Base-by-base conservation (phyloP, 1,140 invertebrate genomes). In the Samia ricini region DNA sequence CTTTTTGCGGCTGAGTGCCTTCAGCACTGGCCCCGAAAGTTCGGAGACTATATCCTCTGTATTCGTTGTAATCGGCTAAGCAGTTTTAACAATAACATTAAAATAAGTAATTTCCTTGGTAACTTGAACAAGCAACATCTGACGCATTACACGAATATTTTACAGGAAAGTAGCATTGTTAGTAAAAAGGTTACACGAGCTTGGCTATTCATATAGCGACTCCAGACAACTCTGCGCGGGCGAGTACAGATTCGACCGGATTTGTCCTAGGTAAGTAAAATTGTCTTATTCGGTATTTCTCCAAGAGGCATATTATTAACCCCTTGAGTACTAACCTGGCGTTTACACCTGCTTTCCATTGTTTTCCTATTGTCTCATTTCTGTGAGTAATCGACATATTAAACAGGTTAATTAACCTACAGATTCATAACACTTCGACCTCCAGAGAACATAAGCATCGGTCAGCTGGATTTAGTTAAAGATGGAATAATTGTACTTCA, bases 401-500 rank as follows among this genome's bases (percentile, higher is more conserved):
- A 22, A 52, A 52, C 20, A 5, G 3, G 22, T 52, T 19, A 51
- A 21, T 22, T 22, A 23, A 22, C 29, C 10, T 26, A 48, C 26
- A 90, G 88, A 68, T 94, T 95, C 60, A 91, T 95, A 10, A 93
- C 92, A 1, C 88, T 95, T 23, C 93, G 95, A 67, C 93, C 94
- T 26, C 92, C 91, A 4, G 83, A 90, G 4, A 88, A 93, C 57
- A 81, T 91, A 3, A 89, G 87, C 58, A 78, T 95, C 20, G 93
- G 93, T 0, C 88, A 91, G 65, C 91, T 93, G 55, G 70, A 89
- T 36, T 83, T 95, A 2, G 93, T 95, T 6, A 91, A 87, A 23
- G 91, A 93, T 23, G 88, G 93, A 54, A 76, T 91, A 58, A 92
- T 95, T 21, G 88, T 94, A 7, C 89, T 94, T 55, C 89, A 94